Evolutionary conservation across 2,888 invertebrate species (phyloP).

Genomic region (Acronicta psi): DNA sequence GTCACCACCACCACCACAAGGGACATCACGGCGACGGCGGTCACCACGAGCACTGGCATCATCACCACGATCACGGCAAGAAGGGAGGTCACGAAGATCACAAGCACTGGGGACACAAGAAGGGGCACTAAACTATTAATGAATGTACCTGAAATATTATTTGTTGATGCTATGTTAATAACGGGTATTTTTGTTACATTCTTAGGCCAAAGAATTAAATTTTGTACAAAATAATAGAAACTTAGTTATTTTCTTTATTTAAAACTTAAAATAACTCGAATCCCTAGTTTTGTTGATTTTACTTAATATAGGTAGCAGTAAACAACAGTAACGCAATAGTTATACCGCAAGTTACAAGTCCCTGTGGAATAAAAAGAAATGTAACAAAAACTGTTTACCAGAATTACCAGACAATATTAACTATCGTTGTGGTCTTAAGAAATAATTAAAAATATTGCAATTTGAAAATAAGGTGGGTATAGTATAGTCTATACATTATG

Average conservation of each 20-base stretch:
- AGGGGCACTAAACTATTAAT: slow-evolving; percentile 71
- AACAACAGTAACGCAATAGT: no score
- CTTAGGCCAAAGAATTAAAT: slow-evolving; percentile 56
- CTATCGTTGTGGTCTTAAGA: no score
- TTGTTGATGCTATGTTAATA: slow-evolving; percentile 65
- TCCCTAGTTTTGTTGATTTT: no score
- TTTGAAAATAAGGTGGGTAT: no score
- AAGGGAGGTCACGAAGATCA: slow-evolving; percentile 93
- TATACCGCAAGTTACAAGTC: no score
- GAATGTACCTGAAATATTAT: slow-evolving; percentile 49
- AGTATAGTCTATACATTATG: no score
- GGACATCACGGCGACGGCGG: slow-evolving; percentile 93
- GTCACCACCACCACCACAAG: slow-evolving; percentile 92
- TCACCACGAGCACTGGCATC: slow-evolving; percentile 92
- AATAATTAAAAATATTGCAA: no score
- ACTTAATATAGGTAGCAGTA: neutral
- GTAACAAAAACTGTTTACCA: no score
- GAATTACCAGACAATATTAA: no score
- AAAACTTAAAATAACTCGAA: no score
- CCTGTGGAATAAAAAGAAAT: no score
- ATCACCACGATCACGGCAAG: slow-evolving; percentile 92
- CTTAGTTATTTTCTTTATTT: neutral
- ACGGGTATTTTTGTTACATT: slow-evolving; percentile 63
- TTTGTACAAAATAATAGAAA: slow-evolving; percentile 37
- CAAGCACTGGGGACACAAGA: slow-evolving; percentile 92